These are phyloP conservation scores for Cyprinodon variegatus DNA, from an alignment of 2,113 vertebrate species.

Conservation along the genomic window DNA sequence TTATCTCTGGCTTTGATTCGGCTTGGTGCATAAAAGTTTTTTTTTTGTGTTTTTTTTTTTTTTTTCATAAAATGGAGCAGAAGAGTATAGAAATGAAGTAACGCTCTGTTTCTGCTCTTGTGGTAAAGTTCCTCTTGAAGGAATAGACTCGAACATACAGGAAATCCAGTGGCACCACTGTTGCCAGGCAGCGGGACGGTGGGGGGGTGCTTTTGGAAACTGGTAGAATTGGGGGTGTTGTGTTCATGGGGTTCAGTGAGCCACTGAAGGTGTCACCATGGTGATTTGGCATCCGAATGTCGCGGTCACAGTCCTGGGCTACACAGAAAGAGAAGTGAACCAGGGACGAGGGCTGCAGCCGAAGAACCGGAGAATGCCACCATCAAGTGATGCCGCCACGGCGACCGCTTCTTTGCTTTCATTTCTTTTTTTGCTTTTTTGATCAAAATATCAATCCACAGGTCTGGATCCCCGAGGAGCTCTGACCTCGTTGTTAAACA, in stretches of 20 bases:
- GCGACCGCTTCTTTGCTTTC: background rate
- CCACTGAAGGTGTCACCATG: constrained; percentile 79
- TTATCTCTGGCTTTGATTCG: constrained; percentile 25
- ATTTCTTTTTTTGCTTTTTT: background rate
- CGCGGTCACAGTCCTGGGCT: constrained; percentile 77
- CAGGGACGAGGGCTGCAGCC: constrained; percentile 43
- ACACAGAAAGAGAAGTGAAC: constrained; percentile 70
- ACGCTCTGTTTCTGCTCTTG: constrained; percentile 56
- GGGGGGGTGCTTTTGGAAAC: constrained; percentile 15
- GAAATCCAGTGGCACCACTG: constrained; percentile 78
- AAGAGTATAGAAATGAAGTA: constrained; percentile 20
- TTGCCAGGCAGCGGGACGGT: constrained; percentile 76
- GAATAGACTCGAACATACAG: constrained; percentile 74
- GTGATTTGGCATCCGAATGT: constrained; percentile 81
- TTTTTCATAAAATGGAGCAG: constrained; percentile 12
- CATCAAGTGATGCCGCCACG: background rate
- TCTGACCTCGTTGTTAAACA: constrained; percentile 29
- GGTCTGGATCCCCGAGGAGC: background rate
- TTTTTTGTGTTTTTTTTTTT: no score
- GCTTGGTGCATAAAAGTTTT: constrained; percentile 16
- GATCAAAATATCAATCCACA: background rate
- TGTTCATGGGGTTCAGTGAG: constrained; percentile 74
- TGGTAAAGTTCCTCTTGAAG: constrained; percentile 76
- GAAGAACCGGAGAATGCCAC: constrained; percentile 52
- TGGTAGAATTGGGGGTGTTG: constrained; percentile 31